Base-by-base conservation (phyloP, 23 tunicate genomes). In the Corella eumyota region DNA sequence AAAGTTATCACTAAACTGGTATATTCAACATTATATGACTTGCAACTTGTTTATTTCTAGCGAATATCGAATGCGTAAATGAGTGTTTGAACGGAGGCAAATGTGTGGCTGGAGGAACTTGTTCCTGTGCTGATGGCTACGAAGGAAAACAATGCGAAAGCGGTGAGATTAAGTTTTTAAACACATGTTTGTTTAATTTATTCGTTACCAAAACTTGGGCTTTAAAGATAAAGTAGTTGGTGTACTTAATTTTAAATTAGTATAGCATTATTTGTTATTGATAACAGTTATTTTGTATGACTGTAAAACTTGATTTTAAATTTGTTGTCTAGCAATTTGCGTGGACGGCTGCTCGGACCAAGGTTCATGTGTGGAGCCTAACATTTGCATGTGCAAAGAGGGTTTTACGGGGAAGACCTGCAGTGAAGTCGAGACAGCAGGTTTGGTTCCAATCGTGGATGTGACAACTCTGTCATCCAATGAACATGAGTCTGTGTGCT, bases 81-180 rank as follows among this genome's bases (percentile, higher is more conserved):
- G 72, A 56, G 58, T 88, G 96, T 50, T 73, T 88, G 0, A 66
- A 88, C 56, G 74, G 78, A 3, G 96, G 96, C 5, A 32, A 56
- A 4, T 88, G 96, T 56, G 68, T 62, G 9, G 80, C 77, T 9
- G 72, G 62, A 45, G 81, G 73, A 30, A 53, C 45, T 0, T 88
- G 96, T 36, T 48, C 25, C 22, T 88, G 96, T 60, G 30, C 63
- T 22, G 62, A 67, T 5, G 96, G 88, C 5, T 88, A 78, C 68
- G 49, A 1, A 25, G 96, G 96, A 60, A 59, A 78, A 27, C 77
- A 79, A 6, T 88, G 96, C 59, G 80, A 78, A 62, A 45, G 34
- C 36, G 77, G 96, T 88, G 45, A 28, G 67, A 21, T 30, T 20
- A 11, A 17, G 35, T 35, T 62, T n/a, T 51, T 9, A 51, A 25